Conservation (phyloP, 92 coral and sea anemone species). For the Paragorgia papillata region DNA sequence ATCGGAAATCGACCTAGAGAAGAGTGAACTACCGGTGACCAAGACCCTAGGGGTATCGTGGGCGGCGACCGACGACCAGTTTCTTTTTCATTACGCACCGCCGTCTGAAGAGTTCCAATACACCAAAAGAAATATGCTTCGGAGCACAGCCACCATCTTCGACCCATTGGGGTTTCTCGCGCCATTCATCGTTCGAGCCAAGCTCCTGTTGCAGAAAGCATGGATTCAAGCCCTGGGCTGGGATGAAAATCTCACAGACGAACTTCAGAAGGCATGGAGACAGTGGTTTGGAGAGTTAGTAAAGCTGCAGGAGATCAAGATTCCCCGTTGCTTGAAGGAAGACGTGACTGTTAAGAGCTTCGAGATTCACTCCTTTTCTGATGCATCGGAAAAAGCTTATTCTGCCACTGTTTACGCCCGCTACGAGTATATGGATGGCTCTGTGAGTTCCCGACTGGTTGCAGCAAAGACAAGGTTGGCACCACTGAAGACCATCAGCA, state of each 20-base stretch:
- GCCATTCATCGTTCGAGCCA: slow-evolving; percentile 7
- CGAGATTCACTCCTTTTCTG: neutral
- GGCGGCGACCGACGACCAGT: neutral
- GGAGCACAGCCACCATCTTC: slow-evolving; percentile 4
- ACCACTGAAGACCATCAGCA: slow-evolving; percentile 65
- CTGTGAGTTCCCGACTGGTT: slow-evolving; percentile 32
- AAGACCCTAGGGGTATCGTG: slow-evolving; percentile 11
- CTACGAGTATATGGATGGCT: slow-evolving; percentile 42
- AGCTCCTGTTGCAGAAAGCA: neutral
- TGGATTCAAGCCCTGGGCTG: neutral
- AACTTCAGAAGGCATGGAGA: slow-evolving; percentile 36
- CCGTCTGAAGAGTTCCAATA: neutral
- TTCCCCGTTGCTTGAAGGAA: slow-evolving; percentile 50
- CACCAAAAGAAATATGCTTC: slow-evolving; percentile 17
- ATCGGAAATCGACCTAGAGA: slow-evolving; percentile 29
- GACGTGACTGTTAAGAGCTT: neutral
- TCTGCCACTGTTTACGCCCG: slow-evolving; percentile 47
- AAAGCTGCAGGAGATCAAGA: slow-evolving; percentile 38
- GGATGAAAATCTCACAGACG: neutral
- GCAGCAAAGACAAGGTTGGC: slow-evolving; percentile 66
- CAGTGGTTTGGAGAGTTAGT: slow-evolving; percentile 37
- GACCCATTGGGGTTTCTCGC: neutral
- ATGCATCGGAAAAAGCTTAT: slow-evolving; percentile 63
- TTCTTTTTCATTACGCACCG: neutral
- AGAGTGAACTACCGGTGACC: slow-evolving; percentile 8